Evolutionary conservation across 2,797 vertebrate genomes (phyloP).

Genomic region (Ibycter americanus): DNA sequence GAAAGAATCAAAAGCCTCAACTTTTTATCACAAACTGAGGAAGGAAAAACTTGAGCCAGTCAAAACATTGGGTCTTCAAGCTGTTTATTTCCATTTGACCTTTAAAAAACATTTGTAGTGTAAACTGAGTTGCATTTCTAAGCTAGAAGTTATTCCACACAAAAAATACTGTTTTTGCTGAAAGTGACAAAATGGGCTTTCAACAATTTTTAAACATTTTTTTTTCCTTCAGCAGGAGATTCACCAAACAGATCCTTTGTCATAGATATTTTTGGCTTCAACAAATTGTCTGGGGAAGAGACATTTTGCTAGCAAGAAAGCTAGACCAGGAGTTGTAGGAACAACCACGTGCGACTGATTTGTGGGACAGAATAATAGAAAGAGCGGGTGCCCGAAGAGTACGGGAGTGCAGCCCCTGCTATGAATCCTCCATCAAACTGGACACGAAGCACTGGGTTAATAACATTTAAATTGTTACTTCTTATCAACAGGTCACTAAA

Average conservation of each 20-base stretch:
- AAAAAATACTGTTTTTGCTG: background rate
- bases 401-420: accelerated
- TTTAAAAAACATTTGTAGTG: slow-evolving; percentile 10
- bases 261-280: background rate
- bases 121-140: slow-evolving; percentile 3
- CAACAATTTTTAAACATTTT: background rate
- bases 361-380: background rate
- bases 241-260: background rate
- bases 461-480: background rate
- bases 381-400: background rate
- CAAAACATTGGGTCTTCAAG: background rate
- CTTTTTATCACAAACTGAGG: background rate
- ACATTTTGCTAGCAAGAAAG: background rate
- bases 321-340: background rate
- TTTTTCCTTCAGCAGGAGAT: background rate
- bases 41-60: background rate
- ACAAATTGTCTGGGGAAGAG: background rate
- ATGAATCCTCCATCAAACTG: accelerated
- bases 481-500: background rate
- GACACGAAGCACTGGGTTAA: background rate
- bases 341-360: accelerated
- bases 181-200: slow-evolving; percentile 20
- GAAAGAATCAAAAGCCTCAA: background rate
- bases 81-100: slow-evolving; percentile 49
- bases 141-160: background rate